Base-by-base conservation (phyloP, 2,888 invertebrate species). In the Malachius bipustulatus region DNA sequence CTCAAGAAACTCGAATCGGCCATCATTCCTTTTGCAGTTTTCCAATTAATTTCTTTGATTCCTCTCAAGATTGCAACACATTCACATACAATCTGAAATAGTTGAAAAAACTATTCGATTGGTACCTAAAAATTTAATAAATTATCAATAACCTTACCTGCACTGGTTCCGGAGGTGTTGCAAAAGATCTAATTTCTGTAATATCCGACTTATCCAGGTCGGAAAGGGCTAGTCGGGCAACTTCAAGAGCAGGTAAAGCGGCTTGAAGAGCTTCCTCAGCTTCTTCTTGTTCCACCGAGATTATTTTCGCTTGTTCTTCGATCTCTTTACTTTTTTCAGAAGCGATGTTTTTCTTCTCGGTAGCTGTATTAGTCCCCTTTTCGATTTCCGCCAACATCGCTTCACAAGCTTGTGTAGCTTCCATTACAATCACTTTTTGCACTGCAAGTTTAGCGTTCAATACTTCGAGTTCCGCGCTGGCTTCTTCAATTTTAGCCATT, bases 1-100 rank as follows among this genome's bases (percentile, higher is more conserved):
- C 72, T 69, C 24, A 93, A 60, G 62, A 91, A 93, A 59, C 74
- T 82, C 0, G 85, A 80, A 55, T 93, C 91, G 0, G 85, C 77
- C 90, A 93, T 89, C 81, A 93, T 84, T 2, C 84, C 60, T 82
- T 90, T 63, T 0, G 90, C 89, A 2, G 81, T 74, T 58, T 90
- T 90, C 91, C 91, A 93, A 28, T 77, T 82, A 2, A 89, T 75
- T 46, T 91, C 91, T 48, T 82, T 82, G 30, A 78, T 68, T 2
- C 84, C 85, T 42, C 81, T 73, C 37, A 93, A 70, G 34, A 91
- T 87, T 1, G 82, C 84, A 12, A 93, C 80, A 55, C 89, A 89
- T 57, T 93, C 91, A 55, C 87, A 87, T 1, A 93, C 83, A 1
- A 80, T 70, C 29, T 28, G 29, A 8, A 28, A 28, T 4, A 11